phyloP scores from a whole-genome alignment of 2,113 vertebrate genomes.

The Ornithorhynchus anatinus region DNA sequence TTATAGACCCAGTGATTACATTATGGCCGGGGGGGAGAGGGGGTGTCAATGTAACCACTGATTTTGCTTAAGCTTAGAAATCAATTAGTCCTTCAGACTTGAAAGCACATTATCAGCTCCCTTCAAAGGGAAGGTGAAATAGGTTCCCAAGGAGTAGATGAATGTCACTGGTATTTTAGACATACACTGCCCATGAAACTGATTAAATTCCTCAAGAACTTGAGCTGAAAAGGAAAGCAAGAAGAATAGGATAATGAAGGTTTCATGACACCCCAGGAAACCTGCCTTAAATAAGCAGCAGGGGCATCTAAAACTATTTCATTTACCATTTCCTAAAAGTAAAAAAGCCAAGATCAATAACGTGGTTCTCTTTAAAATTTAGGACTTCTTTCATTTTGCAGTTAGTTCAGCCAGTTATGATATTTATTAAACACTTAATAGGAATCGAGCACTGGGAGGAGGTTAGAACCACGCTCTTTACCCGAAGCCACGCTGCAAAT shows the following conservation, averaged over 20 bases:
- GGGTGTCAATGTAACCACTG: background rate
- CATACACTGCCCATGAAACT: background rate
- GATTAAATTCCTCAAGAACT: slow-evolving; percentile 17
- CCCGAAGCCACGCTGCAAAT: too few relatives aligned
- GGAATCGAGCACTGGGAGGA: too few relatives aligned
- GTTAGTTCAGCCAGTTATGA: too few relatives aligned
- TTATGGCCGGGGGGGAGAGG: background rate
- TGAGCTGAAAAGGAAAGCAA: background rate
- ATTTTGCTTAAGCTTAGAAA: slow-evolving; percentile 3
- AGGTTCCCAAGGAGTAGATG: slow-evolving; percentile 19
- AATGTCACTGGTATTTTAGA: slow-evolving; percentile 8
- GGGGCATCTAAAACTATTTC: background rate
- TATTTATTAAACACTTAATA: too few relatives aligned
- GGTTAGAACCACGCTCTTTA: too few relatives aligned
- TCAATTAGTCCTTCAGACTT: slow-evolving; percentile 2
- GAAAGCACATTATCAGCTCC: slow-evolving; percentile 5
- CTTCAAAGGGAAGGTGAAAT: slow-evolving; percentile 3
- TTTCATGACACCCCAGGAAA: background rate
- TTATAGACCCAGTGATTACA: background rate
- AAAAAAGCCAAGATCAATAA: background rate
- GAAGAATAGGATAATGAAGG: background rate
- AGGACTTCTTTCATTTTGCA: too few relatives aligned
- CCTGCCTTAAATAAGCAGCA: background rate
- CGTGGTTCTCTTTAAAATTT: background rate
- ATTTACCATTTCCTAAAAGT: background rate